Percentiles rank a stretch among this genome's conserved stretches.
Evolutionary conservation across 2,113 vertebrate species (phyloP).

Genomic region (Amia ocellicauda): DNA sequence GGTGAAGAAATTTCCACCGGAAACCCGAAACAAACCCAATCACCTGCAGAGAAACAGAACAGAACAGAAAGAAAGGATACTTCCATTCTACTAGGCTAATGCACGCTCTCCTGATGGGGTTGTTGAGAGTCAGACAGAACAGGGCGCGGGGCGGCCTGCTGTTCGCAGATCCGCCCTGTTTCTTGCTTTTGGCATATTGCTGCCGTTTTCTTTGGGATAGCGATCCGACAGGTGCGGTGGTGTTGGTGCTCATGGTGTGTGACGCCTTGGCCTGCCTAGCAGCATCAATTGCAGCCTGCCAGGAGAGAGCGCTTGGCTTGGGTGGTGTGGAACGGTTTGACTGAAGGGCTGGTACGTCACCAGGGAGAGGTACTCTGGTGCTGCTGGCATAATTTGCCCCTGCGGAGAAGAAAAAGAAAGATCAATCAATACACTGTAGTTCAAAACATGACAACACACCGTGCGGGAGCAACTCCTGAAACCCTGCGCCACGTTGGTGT

Average conservation of each 20-base stretch:
- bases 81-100: conserved; percentile 99
- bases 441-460: background rate
- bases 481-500: too few species aligned
- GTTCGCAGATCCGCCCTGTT: conserved; percentile 91
- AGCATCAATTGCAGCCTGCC: conserved; percentile 95
- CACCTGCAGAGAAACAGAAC: conserved; percentile 3
- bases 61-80: conserved; percentile 82
- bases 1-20: too few species aligned
- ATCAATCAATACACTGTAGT: conserved; percentile 7
- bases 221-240: conserved; percentile 84
- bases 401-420: conserved; percentile 43
- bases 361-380: conserved; percentile 82
- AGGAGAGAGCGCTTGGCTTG: conserved; percentile 82
- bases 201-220: conserved; percentile 98
- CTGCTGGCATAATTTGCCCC: conserved; percentile 97
- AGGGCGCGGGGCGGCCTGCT: conserved; percentile 91
- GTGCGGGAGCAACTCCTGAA: background rate
- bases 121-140: conserved; percentile 97
- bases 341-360: conserved; percentile 86
- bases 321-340: conserved; percentile 75
- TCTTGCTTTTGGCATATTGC: conserved; percentile 99
- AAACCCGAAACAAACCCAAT: background rate
- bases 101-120: conserved; percentile 97
- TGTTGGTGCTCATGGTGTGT: conserved; percentile 90
- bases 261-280: conserved; percentile 91